phyloP scores from a whole-genome alignment of 2,888 invertebrate species.

The Cheiracanthium punctorium region DNA sequence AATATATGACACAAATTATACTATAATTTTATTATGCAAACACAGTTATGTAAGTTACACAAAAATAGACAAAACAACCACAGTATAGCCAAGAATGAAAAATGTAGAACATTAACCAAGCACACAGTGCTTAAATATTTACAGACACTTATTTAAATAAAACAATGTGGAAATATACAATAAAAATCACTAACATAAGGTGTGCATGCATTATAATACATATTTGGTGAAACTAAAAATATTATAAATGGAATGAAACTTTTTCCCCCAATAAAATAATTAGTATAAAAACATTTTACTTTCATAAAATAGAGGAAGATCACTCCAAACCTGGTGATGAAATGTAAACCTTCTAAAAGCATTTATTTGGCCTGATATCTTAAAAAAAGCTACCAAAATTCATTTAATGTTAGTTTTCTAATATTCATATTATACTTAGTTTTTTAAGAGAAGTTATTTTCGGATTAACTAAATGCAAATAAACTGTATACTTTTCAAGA shows the following conservation, averaged over 20 bases:
- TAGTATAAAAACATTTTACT: neutral
- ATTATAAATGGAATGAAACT: neutral
- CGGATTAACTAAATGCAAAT: neutral
- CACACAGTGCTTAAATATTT: neutral
- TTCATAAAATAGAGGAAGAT: neutral
- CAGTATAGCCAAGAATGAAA: neutral
- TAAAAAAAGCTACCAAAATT: neutral
- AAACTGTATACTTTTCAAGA: neutral
- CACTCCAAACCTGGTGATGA: neutral
- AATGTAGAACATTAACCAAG: neutral
- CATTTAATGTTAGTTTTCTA: neutral
- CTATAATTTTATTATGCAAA: too few relatives aligned
- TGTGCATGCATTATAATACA: neutral
- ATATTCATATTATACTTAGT: neutral
- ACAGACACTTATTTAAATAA: neutral
- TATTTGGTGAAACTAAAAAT: neutral
- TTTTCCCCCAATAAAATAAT: neutral
- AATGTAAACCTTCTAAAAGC: neutral
- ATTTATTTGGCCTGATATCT: neutral
- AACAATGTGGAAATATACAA: neutral
- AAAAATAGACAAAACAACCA: too few relatives aligned
- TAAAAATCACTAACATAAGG: conserved; percentile 4
- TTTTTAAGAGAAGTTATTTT: neutral
- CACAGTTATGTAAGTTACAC: too few relatives aligned
- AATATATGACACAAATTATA: too few relatives aligned